Evolutionary conservation across 2,113 vertebrate species (phyloP).

Genomic region (Oncorhynchus clarkii): DNA sequence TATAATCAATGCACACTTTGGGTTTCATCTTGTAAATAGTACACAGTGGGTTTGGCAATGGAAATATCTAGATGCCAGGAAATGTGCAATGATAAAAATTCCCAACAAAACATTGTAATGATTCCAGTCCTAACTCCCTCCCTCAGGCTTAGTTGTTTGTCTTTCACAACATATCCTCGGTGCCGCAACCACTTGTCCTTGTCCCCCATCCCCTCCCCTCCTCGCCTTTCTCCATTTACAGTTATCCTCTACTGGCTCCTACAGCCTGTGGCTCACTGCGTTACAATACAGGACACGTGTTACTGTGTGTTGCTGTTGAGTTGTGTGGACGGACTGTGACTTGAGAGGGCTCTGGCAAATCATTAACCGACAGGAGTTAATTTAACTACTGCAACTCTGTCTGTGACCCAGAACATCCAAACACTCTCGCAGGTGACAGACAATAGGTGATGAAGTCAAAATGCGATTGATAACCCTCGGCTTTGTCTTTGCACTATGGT

Average conservation of each 20-base stretch:
- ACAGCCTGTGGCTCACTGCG: no score
- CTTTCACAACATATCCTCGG: background rate
- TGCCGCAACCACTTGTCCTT: background rate
- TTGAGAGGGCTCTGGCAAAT: slow-evolving; percentile 31
- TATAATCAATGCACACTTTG: background rate
- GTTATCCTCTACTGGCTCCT: no score
- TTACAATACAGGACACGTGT: background rate
- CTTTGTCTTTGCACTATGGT: slow-evolving; percentile 43
- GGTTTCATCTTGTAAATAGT: slow-evolving; percentile 1
- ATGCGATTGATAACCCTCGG: slow-evolving; percentile 33
- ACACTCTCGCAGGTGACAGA: slow-evolving; percentile 8
- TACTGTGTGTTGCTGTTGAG: background rate
- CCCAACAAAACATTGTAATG: background rate
- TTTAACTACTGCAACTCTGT: background rate
- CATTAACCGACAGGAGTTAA: slow-evolving; percentile 38
- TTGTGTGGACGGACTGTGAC: background rate
- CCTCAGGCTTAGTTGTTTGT: background rate
- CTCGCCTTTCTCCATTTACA: background rate
- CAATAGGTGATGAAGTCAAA: slow-evolving; percentile 31
- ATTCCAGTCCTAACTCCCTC: background rate
- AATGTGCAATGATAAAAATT: background rate
- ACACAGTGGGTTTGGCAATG: background rate
- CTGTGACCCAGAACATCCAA: slow-evolving; percentile 11
- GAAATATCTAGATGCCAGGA: background rate
- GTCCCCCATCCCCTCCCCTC: background rate